Base-by-base conservation (phyloP, 2,888 invertebrate species). In the Nomada lathburiana region DNA sequence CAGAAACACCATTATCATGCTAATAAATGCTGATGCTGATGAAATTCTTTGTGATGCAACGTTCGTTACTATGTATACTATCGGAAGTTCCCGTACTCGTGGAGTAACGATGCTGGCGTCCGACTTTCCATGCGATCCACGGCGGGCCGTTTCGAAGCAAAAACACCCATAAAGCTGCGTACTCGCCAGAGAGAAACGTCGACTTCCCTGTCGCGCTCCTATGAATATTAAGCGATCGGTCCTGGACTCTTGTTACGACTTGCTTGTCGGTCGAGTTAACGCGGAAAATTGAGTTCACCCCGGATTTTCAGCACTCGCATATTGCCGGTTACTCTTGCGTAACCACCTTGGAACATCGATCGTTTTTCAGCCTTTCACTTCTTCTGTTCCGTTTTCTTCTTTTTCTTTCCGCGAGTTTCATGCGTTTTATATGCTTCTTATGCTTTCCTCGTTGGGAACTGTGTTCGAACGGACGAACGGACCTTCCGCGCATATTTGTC, bases 221-320 rank as follows among this genome's bases (percentile, higher is more conserved):
- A 83, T 82, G 87, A 82, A 86, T 82, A 87, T 83, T 82, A 80
- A 86, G 78, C 80, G 77, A 87, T 84, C 80, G 64, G 65, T 47
- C 71, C 44, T 63, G 75, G 75, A 76, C 70, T 79, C 76, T 82
- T 69, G 85, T 86, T 86, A 82, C 84, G 68, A 85, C 59, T 72
- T 72, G 63, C 68, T 77, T 60, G 79, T 83, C 69, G 72, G 50
- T 74, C 67, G 76, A 76, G 80, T 85, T 85, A 84, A 77, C 83
- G 78, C 29, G 76, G 70, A 80, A 84, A 86, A 86, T 84, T 82
- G 79, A 82, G 77, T 84, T 86, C 83, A 47, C 76, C 62, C 20
- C 29, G 71, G 76, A 65, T 83, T 83, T 75, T 81, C 74, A 65
- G 78, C 70, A 53, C 60, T 42, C 67, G 72, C 42, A 50, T 60